Conservation (phyloP, 2,888 invertebrate genomes). For the Crematogaster levior region DNA sequence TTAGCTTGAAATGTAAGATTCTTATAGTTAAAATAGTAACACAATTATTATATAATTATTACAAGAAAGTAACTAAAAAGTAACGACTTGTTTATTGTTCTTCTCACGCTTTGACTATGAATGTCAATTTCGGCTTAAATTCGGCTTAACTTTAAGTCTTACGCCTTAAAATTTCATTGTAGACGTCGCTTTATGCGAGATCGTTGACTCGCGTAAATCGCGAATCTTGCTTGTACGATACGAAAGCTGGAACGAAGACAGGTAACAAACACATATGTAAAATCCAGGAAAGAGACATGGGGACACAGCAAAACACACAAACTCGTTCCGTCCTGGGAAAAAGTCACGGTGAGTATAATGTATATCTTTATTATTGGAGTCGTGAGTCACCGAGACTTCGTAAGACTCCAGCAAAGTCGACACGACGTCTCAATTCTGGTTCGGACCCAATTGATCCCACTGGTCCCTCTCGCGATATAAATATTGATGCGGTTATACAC, state of each 20-base stretch:
- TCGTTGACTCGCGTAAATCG: constrained; percentile 34
- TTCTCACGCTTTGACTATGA: too few species aligned
- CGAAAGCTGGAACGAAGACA: constrained; percentile 37
- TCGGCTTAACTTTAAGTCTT: too few species aligned
- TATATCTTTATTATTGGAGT: constrained; percentile 78
- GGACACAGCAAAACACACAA: constrained; percentile 60
- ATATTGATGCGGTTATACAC: constrained; percentile 83
- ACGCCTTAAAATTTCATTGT: too few species aligned
- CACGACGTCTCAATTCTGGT: constrained; percentile 59
- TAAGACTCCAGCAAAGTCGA: constrained; percentile 61
- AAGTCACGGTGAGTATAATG: constrained; percentile 74
- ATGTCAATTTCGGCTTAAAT: too few species aligned
- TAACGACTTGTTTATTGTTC: too few species aligned
- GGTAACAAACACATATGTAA: not conserved
- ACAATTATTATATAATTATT: too few species aligned
- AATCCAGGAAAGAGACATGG: constrained; percentile 35
- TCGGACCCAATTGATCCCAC: constrained; percentile 74
- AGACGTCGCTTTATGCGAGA: too few species aligned
- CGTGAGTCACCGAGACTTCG: constrained; percentile 63
- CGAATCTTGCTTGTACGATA: constrained; percentile 5
- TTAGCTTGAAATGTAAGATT: too few species aligned
- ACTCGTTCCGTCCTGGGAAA: constrained; percentile 63
- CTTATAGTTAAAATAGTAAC: too few species aligned
- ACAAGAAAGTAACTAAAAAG: too few species aligned
- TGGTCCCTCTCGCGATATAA: constrained; percentile 72